These are phyloP conservation scores for Pseudomyrmex flavicornis DNA, from an alignment of 1,140 invertebrate genomes.

Conservation along the genomic window DNA sequence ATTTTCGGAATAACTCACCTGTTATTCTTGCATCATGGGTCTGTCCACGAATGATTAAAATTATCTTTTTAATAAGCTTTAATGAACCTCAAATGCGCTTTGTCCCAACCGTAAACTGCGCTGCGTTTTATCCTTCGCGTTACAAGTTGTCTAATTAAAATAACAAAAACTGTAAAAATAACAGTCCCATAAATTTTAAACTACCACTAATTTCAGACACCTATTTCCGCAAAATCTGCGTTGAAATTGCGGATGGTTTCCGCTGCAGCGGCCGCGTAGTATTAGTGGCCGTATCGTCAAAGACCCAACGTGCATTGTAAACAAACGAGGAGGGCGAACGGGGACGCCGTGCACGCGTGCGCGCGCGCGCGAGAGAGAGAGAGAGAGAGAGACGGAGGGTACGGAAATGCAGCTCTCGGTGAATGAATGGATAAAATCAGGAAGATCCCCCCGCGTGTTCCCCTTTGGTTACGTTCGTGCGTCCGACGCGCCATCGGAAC, in stretches of 20 bases:
- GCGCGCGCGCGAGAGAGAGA: not conserved
- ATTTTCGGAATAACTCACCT: too few species aligned
- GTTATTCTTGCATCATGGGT: too few species aligned
- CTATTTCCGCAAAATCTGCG: not conserved
- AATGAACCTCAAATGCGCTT: not conserved
- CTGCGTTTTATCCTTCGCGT: not conserved
- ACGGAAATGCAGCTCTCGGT: constrained; percentile 49
- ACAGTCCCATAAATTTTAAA: too few species aligned
- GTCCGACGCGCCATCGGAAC: constrained; percentile 6
- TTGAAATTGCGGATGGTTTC: constrained; percentile 7
- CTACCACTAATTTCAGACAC: not conserved
- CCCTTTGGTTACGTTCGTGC: not conserved
- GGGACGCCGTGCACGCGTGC: not conserved
- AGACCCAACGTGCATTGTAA: constrained; percentile 17
- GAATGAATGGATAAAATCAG: constrained; percentile 61
- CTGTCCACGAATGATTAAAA: too few species aligned
- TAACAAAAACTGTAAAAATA: not conserved
- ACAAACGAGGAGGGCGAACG: constrained; percentile 33
- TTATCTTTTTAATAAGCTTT: too few species aligned
- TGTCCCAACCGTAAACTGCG: not conserved
- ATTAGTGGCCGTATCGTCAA: not conserved
- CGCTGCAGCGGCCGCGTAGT: not conserved
- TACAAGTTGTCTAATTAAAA: not conserved
- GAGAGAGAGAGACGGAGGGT: constrained; percentile 1
- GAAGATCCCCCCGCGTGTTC: constrained; percentile 21